phyloP scores from a whole-genome alignment of 2,797 vertebrate genomes.

The Tauraco hartlaubi region DNA sequence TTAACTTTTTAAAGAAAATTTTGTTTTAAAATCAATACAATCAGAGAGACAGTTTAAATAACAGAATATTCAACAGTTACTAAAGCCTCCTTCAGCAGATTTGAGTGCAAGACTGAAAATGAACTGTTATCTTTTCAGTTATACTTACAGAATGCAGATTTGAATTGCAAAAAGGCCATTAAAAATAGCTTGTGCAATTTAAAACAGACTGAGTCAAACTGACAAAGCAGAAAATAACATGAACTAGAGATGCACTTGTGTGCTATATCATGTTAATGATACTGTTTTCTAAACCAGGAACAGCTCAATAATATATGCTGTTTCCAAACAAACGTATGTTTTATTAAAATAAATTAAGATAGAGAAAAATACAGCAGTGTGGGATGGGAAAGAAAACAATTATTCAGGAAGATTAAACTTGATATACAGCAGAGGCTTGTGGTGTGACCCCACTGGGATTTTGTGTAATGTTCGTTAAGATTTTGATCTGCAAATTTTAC shows the following conservation, averaged over 20 bases:
- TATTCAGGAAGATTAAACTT: slow-evolving; percentile 24
- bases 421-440: not conserved
- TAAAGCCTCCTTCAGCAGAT: not conserved
- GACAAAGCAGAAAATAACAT: slow-evolving; percentile 57
- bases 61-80: slow-evolving; percentile 23
- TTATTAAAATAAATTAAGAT: slow-evolving; percentile 52
- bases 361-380: not conserved
- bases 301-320: slow-evolving; percentile 19
- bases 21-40: not conserved
- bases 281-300: slow-evolving; percentile 42
- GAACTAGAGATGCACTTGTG: slow-evolving; percentile 9
- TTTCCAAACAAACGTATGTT: slow-evolving; percentile 36
- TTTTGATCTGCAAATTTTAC: slow-evolving; percentile 1
- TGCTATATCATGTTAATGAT: slow-evolving; percentile 37
- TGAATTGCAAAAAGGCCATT: slow-evolving; percentile 71
- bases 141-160: slow-evolving; percentile 43
- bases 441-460: not conserved
- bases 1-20: not conserved
- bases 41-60: slow-evolving; percentile 30
- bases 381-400: not conserved
- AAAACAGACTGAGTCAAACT: slow-evolving; percentile 66
- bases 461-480: not conserved
- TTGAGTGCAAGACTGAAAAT: slow-evolving; percentile 54
- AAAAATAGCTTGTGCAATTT: slow-evolving; percentile 63
- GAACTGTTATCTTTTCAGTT: slow-evolving; percentile 56